Evolutionary conservation across 2,888 invertebrate genomes (phyloP).

Genomic region (Andrena praecox): DNA sequence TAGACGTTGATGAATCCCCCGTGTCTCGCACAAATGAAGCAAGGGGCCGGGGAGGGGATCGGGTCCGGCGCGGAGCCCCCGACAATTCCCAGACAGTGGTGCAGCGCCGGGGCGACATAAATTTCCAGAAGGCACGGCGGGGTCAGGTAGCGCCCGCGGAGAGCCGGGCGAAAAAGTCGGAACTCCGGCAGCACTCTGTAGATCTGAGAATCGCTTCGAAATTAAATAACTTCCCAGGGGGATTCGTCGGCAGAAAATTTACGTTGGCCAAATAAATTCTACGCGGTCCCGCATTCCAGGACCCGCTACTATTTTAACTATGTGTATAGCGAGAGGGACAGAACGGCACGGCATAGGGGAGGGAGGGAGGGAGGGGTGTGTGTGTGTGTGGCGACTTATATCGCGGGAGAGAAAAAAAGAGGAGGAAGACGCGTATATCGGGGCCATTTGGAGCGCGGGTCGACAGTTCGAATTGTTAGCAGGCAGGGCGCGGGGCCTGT

Average conservation of each 20-base stretch:
- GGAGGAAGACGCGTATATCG: slow-evolving; percentile 49
- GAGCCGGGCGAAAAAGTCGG: slow-evolving; percentile 55
- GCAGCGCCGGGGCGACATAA: slow-evolving; percentile 53
- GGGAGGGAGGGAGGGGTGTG: neutral
- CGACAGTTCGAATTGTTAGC: slow-evolving; percentile 74
- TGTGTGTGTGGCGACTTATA: slow-evolving; percentile 57
- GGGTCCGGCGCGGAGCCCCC: neutral
- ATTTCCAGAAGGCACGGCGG: slow-evolving; percentile 50
- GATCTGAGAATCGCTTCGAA: slow-evolving; percentile 72
- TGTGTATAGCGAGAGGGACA: slow-evolving; percentile 49
- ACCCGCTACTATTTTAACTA: slow-evolving; percentile 72
- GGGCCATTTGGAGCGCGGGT: slow-evolving; percentile 66
- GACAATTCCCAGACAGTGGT: slow-evolving; percentile 7
- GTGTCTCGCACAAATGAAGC: slow-evolving; percentile 1
- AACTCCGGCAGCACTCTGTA: slow-evolving; percentile 47
- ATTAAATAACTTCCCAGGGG: slow-evolving; percentile 72
- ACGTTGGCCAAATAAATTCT: slow-evolving; percentile 70
- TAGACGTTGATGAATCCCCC: neutral
- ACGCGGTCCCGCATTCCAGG: slow-evolving; percentile 65
- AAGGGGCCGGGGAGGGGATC: no score
- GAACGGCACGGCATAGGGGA: neutral
- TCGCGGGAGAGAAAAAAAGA: slow-evolving; percentile 45
- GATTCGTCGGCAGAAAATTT: slow-evolving; percentile 70
- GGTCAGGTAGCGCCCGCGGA: slow-evolving; percentile 47
- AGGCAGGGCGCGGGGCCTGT: slow-evolving; percentile 33